A percentile compares a stretch with the other conserved stretches of the same genome.
Evolutionary conservation across 2,113 vertebrate genomes (phyloP).

Genomic region (Rhombomys opimus): DNA sequence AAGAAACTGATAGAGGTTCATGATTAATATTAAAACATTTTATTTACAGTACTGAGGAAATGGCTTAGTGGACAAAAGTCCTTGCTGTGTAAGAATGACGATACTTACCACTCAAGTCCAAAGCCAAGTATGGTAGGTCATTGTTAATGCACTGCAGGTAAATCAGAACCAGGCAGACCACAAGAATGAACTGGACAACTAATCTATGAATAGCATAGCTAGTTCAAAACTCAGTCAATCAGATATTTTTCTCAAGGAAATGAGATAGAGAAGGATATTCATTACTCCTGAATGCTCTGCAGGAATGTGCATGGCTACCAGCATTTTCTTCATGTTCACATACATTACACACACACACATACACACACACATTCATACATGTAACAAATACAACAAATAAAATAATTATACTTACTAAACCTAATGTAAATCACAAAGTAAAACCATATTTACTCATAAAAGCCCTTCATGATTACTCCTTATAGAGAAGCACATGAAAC

Average conservation of each 20-base stretch:
- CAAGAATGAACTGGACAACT: neutral
- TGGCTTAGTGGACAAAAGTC: neutral
- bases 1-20: neutral
- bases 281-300: neutral
- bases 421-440: too few species aligned
- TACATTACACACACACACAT: neutral
- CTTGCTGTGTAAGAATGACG: too few species aligned
- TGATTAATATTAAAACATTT: neutral
- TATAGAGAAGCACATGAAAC: too few species aligned
- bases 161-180: neutral
- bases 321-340: neutral
- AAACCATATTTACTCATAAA: neutral
- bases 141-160: neutral
- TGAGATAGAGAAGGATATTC: neutral
- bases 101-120: too few species aligned
- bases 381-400: neutral
- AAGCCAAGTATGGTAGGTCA: too few species aligned
- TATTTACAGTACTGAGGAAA: neutral
- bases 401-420: neutral
- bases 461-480: neutral
- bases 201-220: neutral
- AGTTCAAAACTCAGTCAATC: neutral
- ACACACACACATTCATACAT: neutral
- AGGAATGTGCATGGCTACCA: too few species aligned
- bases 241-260: neutral